Percentiles rank a stretch among this genome's conserved stretches.
Conservation (phyloP, 2,113 vertebrate genomes). For the Ariopsis seemanni region DNA sequence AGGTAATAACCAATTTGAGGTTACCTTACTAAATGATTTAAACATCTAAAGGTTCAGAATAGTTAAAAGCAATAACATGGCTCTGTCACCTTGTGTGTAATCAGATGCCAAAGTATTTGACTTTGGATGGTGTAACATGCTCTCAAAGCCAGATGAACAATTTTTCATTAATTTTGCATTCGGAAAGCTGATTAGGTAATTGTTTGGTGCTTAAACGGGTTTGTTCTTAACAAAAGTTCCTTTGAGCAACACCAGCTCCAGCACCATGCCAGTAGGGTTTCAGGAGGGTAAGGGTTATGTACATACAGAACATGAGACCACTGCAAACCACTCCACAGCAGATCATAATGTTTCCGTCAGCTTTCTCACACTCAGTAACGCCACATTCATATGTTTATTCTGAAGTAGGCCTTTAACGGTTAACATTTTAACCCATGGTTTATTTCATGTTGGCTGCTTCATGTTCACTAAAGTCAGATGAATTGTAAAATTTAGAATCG, state of each 20-base stretch:
- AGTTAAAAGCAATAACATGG: not conserved
- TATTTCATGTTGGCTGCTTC: not conserved
- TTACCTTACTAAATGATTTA: not conserved
- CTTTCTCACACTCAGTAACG: slow-evolving; percentile 32
- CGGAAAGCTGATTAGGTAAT: not conserved
- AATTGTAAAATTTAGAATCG: not conserved
- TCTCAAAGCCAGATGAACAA: not conserved
- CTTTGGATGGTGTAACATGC: not conserved
- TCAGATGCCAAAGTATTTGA: not conserved
- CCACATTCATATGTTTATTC: not conserved
- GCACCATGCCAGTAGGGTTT: not conserved
- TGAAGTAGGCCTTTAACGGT: not conserved
- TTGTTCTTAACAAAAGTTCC: not conserved
- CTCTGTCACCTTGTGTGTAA: not conserved
- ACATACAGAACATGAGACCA: slow-evolving; percentile 17
- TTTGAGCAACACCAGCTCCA: not conserved
- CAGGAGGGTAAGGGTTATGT: not conserved
- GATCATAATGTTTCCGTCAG: slow-evolving; percentile 8
- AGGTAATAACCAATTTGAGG: not conserved
- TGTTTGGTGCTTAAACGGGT: not conserved
- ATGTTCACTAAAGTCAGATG: not conserved
- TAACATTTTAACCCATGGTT: not conserved
- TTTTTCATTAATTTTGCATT: not conserved
- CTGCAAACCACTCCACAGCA: slow-evolving; percentile 44
- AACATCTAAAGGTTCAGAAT: not conserved